Evolutionary conservation across 2,113 vertebrate species (phyloP).

Genomic region (Podocnemis expansa): DNA sequence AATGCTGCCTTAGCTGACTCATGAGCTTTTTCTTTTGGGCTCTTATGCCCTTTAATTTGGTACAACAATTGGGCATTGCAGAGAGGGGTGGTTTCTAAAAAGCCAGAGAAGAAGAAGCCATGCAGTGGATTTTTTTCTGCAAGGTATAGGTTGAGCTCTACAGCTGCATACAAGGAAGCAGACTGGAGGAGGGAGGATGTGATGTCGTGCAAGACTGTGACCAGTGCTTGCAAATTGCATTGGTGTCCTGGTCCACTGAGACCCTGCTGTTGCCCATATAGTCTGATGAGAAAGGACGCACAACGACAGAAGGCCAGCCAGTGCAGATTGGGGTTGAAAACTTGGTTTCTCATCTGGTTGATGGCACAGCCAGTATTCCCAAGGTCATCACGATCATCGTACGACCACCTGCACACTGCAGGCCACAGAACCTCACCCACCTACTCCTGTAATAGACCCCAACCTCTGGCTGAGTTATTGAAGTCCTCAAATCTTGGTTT

Average conservation of each 20-base stretch:
- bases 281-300: neutral
- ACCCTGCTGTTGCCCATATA: neutral
- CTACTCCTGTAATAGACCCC: neutral
- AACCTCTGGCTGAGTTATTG: neutral
- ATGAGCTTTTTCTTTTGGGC: rapidly evolving
- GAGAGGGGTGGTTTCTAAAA: neutral
- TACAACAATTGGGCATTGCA: rapidly evolving
- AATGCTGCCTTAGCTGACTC: neutral
- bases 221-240: neutral
- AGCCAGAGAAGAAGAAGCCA: neutral
- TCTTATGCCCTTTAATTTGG: rapidly evolving
- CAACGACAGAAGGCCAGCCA: too few relatives aligned
- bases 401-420: too few relatives aligned
- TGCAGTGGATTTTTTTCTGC: neutral
- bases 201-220: neutral
- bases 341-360: neutral
- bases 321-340: neutral
- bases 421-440: neutral
- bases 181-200: neutral
- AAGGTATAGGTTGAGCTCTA: neutral
- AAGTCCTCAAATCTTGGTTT: neutral
- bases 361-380: neutral
- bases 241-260: neutral
- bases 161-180: too few relatives aligned
- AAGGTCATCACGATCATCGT: too few relatives aligned